Conservation (phyloP, 2,797 vertebrate genomes). For the Erethizon dorsatum region DNA sequence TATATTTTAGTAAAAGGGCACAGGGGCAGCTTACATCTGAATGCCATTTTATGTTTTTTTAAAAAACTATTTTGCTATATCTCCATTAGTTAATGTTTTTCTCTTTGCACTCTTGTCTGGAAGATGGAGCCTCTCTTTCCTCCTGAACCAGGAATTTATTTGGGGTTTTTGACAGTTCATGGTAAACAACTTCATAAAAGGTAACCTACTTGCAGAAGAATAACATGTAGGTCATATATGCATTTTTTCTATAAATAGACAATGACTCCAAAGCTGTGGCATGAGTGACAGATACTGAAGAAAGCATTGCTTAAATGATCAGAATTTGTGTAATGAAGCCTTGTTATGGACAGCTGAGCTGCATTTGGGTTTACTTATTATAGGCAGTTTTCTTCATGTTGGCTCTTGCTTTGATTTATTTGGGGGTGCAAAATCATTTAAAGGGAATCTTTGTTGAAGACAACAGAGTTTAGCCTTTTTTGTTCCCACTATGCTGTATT, state of each 20-base stretch:
- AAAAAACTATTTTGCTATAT: background rate
- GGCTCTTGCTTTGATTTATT: slow-evolving; percentile 39
- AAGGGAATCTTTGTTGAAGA: slow-evolving; percentile 51
- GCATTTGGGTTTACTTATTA: slow-evolving; percentile 49
- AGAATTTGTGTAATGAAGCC: slow-evolving; percentile 70
- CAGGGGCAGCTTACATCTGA: background rate
- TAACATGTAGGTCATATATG: background rate
- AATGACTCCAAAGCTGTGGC: background rate
- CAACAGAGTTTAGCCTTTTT: background rate
- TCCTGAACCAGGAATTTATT: background rate
- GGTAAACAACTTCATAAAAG: background rate
- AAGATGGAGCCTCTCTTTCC: background rate
- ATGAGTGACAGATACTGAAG: slow-evolving; percentile 61
- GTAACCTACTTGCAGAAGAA: background rate
- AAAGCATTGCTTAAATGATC: slow-evolving; percentile 38
- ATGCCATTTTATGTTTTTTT: slow-evolving; percentile 57
- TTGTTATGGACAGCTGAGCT: slow-evolving; percentile 29
- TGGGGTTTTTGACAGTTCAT: background rate
- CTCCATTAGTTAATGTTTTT: background rate
- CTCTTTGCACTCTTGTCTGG: background rate
- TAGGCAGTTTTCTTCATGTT: slow-evolving; percentile 30
- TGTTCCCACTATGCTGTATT: background rate
- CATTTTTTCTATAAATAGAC: background rate
- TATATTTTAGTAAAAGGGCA: slow-evolving; percentile 70
- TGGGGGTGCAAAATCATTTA: slow-evolving; percentile 66